Percentiles rank a stretch among this genome's conserved stretches.
Evolutionary conservation across 2,113 vertebrate species (phyloP).

Genomic region (Cyphomyrus discorhynchus): DNA sequence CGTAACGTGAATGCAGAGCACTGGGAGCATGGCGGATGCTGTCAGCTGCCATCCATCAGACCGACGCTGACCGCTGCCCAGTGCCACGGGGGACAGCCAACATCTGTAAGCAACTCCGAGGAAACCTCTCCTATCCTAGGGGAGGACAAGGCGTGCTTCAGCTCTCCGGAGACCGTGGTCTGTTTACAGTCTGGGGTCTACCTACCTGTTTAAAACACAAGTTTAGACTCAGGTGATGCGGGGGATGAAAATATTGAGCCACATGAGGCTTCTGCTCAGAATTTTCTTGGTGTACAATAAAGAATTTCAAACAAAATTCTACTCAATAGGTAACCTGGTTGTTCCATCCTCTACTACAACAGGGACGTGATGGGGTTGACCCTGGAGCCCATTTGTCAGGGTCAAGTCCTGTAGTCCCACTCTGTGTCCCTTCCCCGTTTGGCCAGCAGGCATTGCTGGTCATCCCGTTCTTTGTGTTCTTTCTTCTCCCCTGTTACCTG

Average conservation of each 20-base stretch:
- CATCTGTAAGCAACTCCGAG: slow-evolving; percentile 51
- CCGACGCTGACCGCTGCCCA: slow-evolving; percentile 42
- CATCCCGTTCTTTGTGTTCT: no score
- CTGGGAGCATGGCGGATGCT: slow-evolving; percentile 24
- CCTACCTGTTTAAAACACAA: background rate
- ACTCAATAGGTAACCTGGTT: background rate
- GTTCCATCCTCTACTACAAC: background rate
- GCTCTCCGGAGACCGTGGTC: slow-evolving; percentile 20
- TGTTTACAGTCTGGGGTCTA: background rate
- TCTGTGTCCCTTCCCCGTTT: no score
- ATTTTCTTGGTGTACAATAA: background rate
- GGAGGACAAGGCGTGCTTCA: background rate
- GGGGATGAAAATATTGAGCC: background rate
- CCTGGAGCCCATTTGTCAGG: no score
- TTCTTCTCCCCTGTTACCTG: no score
- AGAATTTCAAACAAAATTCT: background rate
- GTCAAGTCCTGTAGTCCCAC: no score
- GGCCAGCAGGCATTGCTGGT: no score
- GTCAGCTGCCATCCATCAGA: slow-evolving; percentile 57
- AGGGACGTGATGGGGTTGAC: background rate
- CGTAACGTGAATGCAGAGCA: background rate
- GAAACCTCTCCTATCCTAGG: slow-evolving; percentile 30
- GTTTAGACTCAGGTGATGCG: background rate
- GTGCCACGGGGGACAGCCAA: slow-evolving; percentile 41
- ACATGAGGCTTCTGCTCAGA: background rate